A percentile compares a stretch with the other conserved stretches of the same genome.
These are phyloP conservation scores for Candidula unifasciata DNA, from an alignment of 2,888 invertebrate genomes.

Conservation along the genomic window DNA sequence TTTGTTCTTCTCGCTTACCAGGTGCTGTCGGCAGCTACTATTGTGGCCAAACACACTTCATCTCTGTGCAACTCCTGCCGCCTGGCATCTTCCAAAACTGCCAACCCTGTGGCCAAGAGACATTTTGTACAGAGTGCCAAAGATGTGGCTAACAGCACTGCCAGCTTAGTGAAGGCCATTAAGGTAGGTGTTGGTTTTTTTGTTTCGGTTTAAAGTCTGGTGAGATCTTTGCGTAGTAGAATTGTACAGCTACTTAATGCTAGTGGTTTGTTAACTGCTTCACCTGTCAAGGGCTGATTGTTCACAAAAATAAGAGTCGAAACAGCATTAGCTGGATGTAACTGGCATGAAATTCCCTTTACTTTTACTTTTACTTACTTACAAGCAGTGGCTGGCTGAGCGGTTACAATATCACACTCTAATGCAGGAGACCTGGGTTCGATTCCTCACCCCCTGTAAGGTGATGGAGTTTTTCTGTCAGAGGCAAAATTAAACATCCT, in stretches of 20 bases:
- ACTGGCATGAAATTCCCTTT: no score
- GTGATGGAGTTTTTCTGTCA: no score
- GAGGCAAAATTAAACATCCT: no score
- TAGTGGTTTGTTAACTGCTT: no score
- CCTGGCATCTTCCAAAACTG: conserved; percentile 92
- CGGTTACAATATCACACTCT: no score
- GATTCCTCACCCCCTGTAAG: no score
- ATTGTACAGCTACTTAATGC: not conserved
- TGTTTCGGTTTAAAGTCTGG: not conserved
- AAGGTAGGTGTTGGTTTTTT: conserved; percentile 82
- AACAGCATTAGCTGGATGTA: no score
- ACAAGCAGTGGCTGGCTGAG: no score
- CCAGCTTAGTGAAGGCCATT: conserved; percentile 94
- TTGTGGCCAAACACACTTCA: conserved; percentile 96
- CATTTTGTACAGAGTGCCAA: conserved; percentile 98
- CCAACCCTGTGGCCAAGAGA: conserved; percentile 93
- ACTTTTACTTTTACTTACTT: no score
- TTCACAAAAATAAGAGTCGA: no score
- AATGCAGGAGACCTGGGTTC: no score
- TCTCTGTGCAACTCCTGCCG: conserved; percentile 96
- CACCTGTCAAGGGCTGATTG: no score
- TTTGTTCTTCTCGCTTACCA: conserved; percentile 70
- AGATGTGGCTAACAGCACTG: conserved; percentile 97
- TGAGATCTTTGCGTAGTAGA: not conserved
- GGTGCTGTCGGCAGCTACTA: conserved; percentile 93